Percentiles rank a stretch among this genome's conserved stretches.
Evolutionary conservation across 2,888 invertebrate species (phyloP).

Genomic region (Apamea crenata): DNA sequence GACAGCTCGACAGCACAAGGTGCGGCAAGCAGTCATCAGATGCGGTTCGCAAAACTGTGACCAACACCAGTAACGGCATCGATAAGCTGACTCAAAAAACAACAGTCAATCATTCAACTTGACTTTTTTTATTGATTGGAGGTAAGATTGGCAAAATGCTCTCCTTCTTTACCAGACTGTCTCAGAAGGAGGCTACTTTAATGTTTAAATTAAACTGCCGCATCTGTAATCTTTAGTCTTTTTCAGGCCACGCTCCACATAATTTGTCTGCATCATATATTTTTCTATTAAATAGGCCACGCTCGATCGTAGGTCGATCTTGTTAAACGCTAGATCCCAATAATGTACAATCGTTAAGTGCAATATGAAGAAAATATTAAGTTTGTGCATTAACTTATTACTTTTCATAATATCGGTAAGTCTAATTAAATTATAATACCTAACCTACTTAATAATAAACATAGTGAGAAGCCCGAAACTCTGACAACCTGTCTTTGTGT

Average conservation of each 20-base stretch:
- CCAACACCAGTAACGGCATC: not conserved
- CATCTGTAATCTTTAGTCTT: slow-evolving; percentile 28
- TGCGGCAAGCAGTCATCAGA: not conserved
- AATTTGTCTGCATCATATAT: slow-evolving; percentile 14
- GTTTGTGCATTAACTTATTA: slow-evolving; percentile 28
- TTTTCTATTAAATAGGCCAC: slow-evolving; percentile 42
- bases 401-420: slow-evolving; percentile 46
- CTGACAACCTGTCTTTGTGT: not conserved
- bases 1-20: not conserved
- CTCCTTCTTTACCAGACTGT: not conserved
- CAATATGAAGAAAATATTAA: slow-evolving; percentile 38
- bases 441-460: not conserved
- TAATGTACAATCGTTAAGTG: slow-evolving; percentile 26
- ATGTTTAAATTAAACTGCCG: not conserved
- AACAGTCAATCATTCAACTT: not conserved
- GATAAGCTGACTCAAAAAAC: not conserved
- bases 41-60: not conserved
- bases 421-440: not conserved
- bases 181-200: not conserved
- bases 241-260: slow-evolving; percentile 33
- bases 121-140: not conserved
- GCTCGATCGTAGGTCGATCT: not conserved
- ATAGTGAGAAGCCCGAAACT: not conserved
- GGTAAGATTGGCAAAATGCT: not conserved
- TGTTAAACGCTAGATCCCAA: slow-evolving; percentile 1